Evolutionary conservation across 2,113 vertebrate genomes (phyloP).

Genomic region (Leucopternis melanops): DNA sequence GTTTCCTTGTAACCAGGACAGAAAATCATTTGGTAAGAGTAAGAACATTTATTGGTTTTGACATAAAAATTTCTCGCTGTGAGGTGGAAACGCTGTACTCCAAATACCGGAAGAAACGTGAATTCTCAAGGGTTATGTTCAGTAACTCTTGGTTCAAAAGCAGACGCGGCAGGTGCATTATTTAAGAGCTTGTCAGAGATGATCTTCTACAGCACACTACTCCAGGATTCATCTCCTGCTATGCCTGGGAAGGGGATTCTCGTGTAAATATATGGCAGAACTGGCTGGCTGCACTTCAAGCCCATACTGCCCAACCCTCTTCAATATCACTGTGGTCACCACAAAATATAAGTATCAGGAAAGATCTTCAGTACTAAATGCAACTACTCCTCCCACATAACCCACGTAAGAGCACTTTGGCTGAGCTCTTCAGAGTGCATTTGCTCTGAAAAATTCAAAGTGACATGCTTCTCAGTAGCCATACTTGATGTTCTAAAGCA

Average conservation of each 20-base stretch:
- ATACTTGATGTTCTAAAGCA: background rate
- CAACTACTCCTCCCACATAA: background rate
- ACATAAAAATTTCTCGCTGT: slow-evolving; percentile 43
- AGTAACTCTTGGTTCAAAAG: slow-evolving; percentile 56
- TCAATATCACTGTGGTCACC: background rate
- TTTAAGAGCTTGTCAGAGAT: slow-evolving; percentile 73
- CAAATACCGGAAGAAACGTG: slow-evolving; percentile 46
- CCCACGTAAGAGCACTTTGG: background rate
- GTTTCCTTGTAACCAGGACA: slow-evolving; percentile 59
- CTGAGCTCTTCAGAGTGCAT: background rate
- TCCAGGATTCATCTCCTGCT: background rate
- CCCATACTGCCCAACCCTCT: background rate
- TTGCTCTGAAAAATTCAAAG: background rate
- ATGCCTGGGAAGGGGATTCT: background rate
- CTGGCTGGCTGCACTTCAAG: background rate
- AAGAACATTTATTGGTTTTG: slow-evolving; percentile 63
- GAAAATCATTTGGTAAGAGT: slow-evolving; percentile 60
- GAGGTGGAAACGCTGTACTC: slow-evolving; percentile 19
- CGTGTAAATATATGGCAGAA: background rate
- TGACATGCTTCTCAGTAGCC: background rate
- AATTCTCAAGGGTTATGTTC: slow-evolving; percentile 55
- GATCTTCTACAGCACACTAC: slow-evolving; percentile 44
- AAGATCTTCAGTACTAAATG: background rate
- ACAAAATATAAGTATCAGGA: background rate
- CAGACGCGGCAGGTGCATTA: slow-evolving; percentile 58